Conservation (phyloP, 2,888 invertebrate genomes). For the Spicauda simplicius region DNA sequence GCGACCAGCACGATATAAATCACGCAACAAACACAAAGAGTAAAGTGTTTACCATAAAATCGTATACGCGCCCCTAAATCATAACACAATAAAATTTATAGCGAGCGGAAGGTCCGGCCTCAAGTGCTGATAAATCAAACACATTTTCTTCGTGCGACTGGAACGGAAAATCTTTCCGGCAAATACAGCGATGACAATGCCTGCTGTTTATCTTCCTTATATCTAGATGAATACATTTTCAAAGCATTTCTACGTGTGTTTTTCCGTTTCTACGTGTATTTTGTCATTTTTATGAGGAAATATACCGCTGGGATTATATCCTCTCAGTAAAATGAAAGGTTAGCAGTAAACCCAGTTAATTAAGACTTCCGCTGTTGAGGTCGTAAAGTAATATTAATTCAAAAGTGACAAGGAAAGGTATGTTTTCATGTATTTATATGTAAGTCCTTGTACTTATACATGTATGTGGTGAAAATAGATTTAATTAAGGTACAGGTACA, state of each 20-base stretch:
- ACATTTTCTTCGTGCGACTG: constrained; percentile 80
- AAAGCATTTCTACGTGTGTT: constrained; percentile 6
- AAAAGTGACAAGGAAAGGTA: too few species aligned
- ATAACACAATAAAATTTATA: constrained; percentile 84
- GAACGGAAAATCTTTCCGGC: constrained; percentile 75
- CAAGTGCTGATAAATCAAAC: constrained; percentile 83
- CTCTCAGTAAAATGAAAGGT: background rate
- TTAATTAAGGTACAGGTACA: too few species aligned
- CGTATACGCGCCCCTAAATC: constrained; percentile 80
- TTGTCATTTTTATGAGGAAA: background rate
- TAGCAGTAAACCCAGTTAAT: background rate
- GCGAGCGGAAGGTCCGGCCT: constrained; percentile 82
- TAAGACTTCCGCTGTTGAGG: too few species aligned
- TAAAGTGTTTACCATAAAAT: constrained; percentile 83
- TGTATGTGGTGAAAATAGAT: too few species aligned
- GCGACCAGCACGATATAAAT: constrained; percentile 63
- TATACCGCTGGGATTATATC: background rate
- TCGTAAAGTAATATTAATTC: too few species aligned
- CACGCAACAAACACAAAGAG: constrained; percentile 74
- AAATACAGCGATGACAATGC: constrained; percentile 68
- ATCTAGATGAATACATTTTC: constrained; percentile 47
- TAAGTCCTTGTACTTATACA: too few species aligned
- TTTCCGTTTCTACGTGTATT: background rate
- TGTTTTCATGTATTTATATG: too few species aligned
- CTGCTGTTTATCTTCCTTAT: constrained; percentile 59